Percentiles rank a stretch among this genome's conserved stretches.
These are phyloP conservation scores for Thera britannica DNA, from an alignment of 2,888 invertebrate genomes.

Conservation along the genomic window DNA sequence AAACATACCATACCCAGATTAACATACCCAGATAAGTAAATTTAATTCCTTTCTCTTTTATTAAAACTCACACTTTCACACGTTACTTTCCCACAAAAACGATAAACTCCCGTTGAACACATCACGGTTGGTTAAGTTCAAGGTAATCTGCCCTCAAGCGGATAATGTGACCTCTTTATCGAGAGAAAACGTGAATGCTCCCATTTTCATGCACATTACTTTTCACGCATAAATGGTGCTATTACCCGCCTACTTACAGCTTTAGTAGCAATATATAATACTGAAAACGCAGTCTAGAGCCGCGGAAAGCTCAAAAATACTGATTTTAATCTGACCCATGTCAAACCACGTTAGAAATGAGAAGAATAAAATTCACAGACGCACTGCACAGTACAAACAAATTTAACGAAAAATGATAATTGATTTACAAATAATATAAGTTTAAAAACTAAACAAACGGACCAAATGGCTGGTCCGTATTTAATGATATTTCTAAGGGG, in stretches of 20 bases:
- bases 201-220: slow-evolving; percentile 40
- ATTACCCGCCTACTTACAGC: slow-evolving; percentile 31
- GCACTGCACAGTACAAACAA: too few relatives aligned
- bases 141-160: slow-evolving; percentile 39
- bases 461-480: too few relatives aligned
- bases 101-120: slow-evolving; percentile 21
- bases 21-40: neutral
- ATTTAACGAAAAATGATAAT: too few relatives aligned
- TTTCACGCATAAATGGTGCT: slow-evolving; percentile 35
- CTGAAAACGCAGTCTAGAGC: neutral
- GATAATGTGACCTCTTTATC: slow-evolving; percentile 43
- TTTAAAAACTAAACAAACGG: too few relatives aligned
- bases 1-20: too few relatives aligned
- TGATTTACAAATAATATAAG: too few relatives aligned
- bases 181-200: slow-evolving; percentile 36
- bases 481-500: too few relatives aligned
- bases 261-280: neutral
- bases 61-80: slow-evolving; percentile 2
- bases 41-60: neutral
- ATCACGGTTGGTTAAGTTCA: slow-evolving; percentile 29
- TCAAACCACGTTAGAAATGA: too few relatives aligned
- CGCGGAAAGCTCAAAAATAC: neutral
- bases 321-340: too few relatives aligned
- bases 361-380: too few relatives aligned
- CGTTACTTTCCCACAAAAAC: slow-evolving; percentile 21